phyloP scores from a whole-genome alignment of 1,140 invertebrate genomes.

The Gryon sp. region DNA sequence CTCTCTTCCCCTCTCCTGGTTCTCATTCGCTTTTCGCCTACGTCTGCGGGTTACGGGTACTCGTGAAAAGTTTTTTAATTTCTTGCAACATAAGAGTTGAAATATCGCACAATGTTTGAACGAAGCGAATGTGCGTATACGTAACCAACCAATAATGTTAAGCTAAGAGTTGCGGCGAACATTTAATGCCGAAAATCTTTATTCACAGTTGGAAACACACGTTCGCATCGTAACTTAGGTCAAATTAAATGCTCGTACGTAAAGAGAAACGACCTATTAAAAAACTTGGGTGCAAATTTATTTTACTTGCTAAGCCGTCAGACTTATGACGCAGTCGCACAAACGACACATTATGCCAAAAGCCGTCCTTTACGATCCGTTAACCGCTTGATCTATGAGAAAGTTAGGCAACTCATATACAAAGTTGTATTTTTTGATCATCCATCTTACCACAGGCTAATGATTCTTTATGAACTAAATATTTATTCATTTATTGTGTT shows the following conservation, averaged over 20 bases:
- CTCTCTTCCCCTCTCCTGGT: too few relatives aligned
- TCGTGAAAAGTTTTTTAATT: constrained; percentile 52
- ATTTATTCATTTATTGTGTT: constrained; percentile 40
- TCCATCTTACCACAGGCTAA: too few relatives aligned
- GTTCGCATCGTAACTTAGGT: constrained; percentile 28
- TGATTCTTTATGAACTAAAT: constrained; percentile 1
- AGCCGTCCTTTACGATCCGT: constrained; percentile 53
- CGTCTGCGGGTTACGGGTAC: not conserved
- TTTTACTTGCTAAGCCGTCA: constrained; percentile 58
- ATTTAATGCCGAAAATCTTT: constrained; percentile 45
- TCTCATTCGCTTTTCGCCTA: too few relatives aligned
- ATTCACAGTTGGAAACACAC: constrained; percentile 45
- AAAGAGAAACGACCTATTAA: constrained; percentile 59
- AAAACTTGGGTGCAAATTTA: constrained; percentile 70
- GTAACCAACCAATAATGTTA: constrained; percentile 22
- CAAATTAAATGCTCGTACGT: constrained; percentile 44
- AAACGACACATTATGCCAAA: constrained; percentile 33
- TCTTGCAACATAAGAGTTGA: constrained; percentile 7
- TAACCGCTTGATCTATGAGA: constrained; percentile 48
- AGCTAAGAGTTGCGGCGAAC: constrained; percentile 15
- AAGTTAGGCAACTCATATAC: constrained; percentile 41
- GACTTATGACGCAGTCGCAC: too few relatives aligned
- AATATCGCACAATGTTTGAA: constrained; percentile 44
- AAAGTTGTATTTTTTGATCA: constrained; percentile 38
- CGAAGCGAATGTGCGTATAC: too few relatives aligned